Base-by-base conservation (phyloP, 2,888 invertebrate genomes). In the Bellardia bayeri region DNA sequence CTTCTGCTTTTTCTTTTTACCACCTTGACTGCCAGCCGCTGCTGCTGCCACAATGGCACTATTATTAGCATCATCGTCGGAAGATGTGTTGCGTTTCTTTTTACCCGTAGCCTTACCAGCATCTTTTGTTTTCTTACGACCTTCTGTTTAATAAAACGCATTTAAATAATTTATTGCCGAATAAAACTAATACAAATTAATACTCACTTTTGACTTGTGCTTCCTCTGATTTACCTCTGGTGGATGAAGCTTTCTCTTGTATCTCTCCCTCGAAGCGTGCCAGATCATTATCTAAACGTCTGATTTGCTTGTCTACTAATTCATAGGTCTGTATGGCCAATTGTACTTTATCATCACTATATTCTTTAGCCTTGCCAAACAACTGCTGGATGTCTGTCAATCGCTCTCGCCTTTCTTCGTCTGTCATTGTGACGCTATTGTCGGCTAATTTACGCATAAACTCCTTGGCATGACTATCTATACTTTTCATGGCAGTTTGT, bases 281-380 rank as follows among this genome's bases (percentile, higher is more conserved):
- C 92, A 99, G 95, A 95, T 99, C 99, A 81, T 98, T 98, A 94
- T 99, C 99, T 91, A 99, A 94, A 90, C 98, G 96, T 90, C 99
- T 95, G 89, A 99, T 99, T 93, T 99, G 99, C 93, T 99, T 99
- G 94, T 99, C 99, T 54, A 99, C 98, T 94, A 99, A 94, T 94
- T 99, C 99, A 92, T 99, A 99, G 0, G 99, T 99, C 94, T 99
- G 98, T 94, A 99, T 98, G 2, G 99, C 99, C 86, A 99, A 95
- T 92, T 98, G 98, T 49, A 99, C 99, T 94, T 99, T 99, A 91
- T 99, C 99, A 92, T 99, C 99, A 2, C 98, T 98, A 92, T 98
- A 98, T 92, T 98, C 98, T 91, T 98, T 98, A 14, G 98, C 98
- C 94, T 98, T 98, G 90, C 97, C 97, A 92, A 98, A 99, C 82